A percentile compares a stretch with the other conserved stretches of the same genome.
Evolutionary conservation across 2,888 invertebrate genomes (phyloP).

Genomic region (Exephanes ischioxanthus): DNA sequence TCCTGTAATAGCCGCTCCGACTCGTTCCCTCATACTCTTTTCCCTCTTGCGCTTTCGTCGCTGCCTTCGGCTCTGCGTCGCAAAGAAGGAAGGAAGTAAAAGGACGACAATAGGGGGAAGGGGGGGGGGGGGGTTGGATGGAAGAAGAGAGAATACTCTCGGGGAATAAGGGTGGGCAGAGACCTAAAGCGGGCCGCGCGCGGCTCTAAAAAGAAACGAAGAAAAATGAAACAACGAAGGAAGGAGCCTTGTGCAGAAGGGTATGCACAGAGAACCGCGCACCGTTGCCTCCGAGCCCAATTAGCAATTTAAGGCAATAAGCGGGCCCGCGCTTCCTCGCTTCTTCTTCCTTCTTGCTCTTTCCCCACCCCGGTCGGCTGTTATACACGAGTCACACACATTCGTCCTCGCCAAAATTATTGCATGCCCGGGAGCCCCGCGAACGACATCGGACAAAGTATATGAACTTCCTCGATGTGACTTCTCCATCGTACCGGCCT

Average conservation of each 20-base stretch:
- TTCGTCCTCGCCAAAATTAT: conserved; percentile 74
- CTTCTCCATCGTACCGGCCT: conserved; percentile 32
- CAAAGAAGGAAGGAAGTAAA: conserved; percentile 28
- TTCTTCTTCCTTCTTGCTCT: conserved; percentile 59
- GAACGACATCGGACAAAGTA: conserved; percentile 1
- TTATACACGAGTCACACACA: conserved; percentile 37
- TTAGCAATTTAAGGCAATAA: conserved; percentile 84
- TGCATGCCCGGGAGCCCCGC: conserved; percentile 69
- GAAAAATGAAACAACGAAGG: conserved; percentile 53
- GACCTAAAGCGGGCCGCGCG: conserved; percentile 67
- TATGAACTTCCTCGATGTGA: conserved; percentile 46
- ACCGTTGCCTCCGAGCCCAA: conserved; percentile 74
- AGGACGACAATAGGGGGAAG: conserved; percentile 70
- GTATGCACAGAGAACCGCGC: conserved; percentile 73
- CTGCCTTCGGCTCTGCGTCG: conserved; percentile 6
- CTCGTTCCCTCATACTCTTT: conserved; percentile 45
- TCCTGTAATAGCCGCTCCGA: conserved; percentile 16
- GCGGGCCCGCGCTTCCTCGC: conserved; percentile 70
- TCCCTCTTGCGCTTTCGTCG: conserved; percentile 36
- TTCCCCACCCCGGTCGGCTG: neutral
- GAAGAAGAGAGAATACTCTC: conserved; percentile 43
- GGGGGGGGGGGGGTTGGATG: neutral
- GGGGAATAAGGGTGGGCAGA: conserved; percentile 46
- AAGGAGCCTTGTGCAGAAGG: conserved; percentile 73
- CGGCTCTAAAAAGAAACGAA: conserved; percentile 26